Base-by-base conservation (phyloP, 2,888 invertebrate genomes). In the Xanthia icteritia region DNA sequence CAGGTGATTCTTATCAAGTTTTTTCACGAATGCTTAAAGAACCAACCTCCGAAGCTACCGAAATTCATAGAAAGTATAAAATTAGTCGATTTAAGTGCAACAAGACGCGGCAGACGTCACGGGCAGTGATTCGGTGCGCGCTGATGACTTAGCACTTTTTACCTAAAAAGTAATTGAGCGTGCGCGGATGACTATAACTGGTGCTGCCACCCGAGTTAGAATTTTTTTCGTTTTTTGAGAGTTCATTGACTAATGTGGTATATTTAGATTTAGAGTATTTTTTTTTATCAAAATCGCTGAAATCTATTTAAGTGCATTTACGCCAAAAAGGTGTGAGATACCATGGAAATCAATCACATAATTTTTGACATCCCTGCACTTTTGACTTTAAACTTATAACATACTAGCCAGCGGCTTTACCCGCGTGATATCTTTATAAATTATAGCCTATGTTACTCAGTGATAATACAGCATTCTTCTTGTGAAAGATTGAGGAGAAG, bases 71-170 rank as follows among this genome's bases (percentile, higher is more conserved):
- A 86, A 84, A 84, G 84, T 86, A 74, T 67, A 86, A 83, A 77
- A 73, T 79, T 42, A 66, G 69, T 75, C 23, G 45, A 39, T 78
- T 68, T 79, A 75, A 83, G 66, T 84, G 75, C 72, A 74, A 48
- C 71, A 74, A 81, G 76, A 77, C 42, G 74, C 79, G 68, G 77
- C 61, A 79, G 36, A 83, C 82, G 89, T 89, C 89, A 88, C 87
- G 89, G 85, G 83, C 78, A 17, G 69, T 89, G 89, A 74, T 73
- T 83, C 61, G 73, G 85, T 86, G 88, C 83, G 85, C 88, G 86
- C 88, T 70, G 76, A 77, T 91, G 91, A 91, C 82, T 89, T 78
- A 66, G 77, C 89, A 67, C 72, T 91, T 91, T 90, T 90, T 89
- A 78, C 76, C 36, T 76, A 76, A 77, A 77, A 85, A 81, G 87